Evolutionary conservation across 2,797 vertebrate genomes (phyloP), one percentile per base, ranked within the genome.

Genomic region (Tapera naevia): DNA sequence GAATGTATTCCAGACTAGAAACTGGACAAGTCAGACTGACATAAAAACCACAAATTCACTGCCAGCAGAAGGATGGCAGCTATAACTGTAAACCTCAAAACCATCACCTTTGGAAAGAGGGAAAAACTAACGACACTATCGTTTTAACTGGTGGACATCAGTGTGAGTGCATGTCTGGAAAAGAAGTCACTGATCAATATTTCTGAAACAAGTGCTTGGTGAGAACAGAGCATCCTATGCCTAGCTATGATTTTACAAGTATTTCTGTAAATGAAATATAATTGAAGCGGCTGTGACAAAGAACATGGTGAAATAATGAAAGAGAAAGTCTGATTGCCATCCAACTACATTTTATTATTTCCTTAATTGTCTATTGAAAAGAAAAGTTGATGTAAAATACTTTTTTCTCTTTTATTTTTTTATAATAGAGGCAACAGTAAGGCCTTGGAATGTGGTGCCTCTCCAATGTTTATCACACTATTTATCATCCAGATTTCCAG

Each of bases 391-490:
- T 35, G 24, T 58, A 32, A 88, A 79, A 69, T 76, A 43, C 37
- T 51, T 88, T 72, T 93, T 83, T 50, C 61, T 83, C 43, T 30
- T 90, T 84, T 79, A 41, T n/a, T 53, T 93, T 74, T 75, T 51
- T 43, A 33, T 81, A 80, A 80, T 0, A 0, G 54, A 81, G 43
- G 71, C 62, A 82, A 39, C 27, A 61, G 45, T 90, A 91, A 91
- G 80, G 69, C 41, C 58, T 66, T 91, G 88, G 90, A 96, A 91
- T 95, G 66, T 90, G 80, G 83, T 94, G 51, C 48, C 88, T 86
- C 70, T 94, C 86, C 83, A 90, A 37, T 81, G 60, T 88, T 94
- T 94, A 95, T 95, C 86, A 90, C 91, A 84, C 70, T 46, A 72
- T 94, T 90, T 93, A 93, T 94, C 80, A 91, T 33, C 70, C 78